Evolutionary conservation across 2,113 vertebrate genomes (phyloP).

Genomic region (Cariama cristata): DNA sequence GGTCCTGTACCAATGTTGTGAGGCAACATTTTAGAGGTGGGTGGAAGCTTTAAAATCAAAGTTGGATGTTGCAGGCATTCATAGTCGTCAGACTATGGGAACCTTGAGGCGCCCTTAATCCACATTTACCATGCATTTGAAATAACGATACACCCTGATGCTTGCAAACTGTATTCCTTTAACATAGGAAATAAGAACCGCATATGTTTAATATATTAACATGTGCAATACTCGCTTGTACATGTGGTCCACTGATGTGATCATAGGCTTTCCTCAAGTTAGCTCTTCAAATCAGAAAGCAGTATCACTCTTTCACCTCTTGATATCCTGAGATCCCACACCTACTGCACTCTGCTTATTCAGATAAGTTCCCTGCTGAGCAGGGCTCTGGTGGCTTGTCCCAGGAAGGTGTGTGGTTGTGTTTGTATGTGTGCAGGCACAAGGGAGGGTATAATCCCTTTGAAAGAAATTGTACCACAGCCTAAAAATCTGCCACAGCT

Average conservation of each 20-base stretch:
- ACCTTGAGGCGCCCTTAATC: background rate
- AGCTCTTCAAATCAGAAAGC: conserved; percentile 20
- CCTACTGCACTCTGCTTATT: background rate
- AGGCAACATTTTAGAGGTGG: background rate
- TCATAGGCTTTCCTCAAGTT: conserved; percentile 30
- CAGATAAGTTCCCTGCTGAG: background rate
- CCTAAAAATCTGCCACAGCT: background rate
- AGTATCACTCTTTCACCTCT: conserved; percentile 24
- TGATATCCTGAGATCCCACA: background rate
- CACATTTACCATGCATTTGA: background rate
- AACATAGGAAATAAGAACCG: conserved; percentile 53
- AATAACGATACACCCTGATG: background rate
- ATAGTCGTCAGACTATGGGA: background rate
- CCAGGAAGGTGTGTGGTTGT: background rate
- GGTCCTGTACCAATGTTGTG: background rate
- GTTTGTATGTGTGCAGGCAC: too few species aligned
- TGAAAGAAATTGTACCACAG: background rate
- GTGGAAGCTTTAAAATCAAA: background rate
- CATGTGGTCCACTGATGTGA: conserved; percentile 63
- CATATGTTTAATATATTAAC: conserved; percentile 59
- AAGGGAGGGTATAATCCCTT: background rate
- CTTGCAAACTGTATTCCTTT: conserved; percentile 22
- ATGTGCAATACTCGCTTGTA: conserved; percentile 40
- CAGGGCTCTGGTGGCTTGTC: background rate
- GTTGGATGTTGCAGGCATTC: background rate